Conservation (phyloP, 2,888 invertebrate species). For the Eristalinus aeneus region DNA sequence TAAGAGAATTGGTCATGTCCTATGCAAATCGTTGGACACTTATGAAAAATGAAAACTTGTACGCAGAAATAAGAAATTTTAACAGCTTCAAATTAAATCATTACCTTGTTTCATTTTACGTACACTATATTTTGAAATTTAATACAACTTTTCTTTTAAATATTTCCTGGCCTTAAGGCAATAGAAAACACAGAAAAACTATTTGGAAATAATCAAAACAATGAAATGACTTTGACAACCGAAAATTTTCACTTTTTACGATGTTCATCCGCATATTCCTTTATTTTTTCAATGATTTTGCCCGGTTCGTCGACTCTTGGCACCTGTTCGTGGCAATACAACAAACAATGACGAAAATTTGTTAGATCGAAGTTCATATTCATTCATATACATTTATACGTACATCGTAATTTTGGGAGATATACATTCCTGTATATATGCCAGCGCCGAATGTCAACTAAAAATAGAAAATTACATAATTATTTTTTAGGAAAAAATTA, state of each 20-base stretch:
- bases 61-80: neutral
- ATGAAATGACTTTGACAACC: neutral
- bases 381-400: neutral
- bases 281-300: slow-evolving; percentile 86
- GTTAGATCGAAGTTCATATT: neutral
- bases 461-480: slow-evolving; percentile 73
- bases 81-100: neutral
- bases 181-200: neutral
- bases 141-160: neutral
- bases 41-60: neutral
- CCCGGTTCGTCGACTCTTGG: slow-evolving; percentile 92
- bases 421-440: slow-evolving; percentile 87
- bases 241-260: slow-evolving; percentile 81
- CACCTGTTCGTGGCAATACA: slow-evolving; percentile 82
- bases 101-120: neutral
- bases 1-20: too few species aligned
- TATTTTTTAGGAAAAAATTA: neutral
- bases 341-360: slow-evolving; percentile 5
- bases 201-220: neutral
- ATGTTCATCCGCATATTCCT: slow-evolving; percentile 84
- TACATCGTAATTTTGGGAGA: slow-evolving; percentile 89
- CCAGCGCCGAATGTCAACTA: slow-evolving; percentile 86
- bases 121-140: neutral
- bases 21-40: neutral
- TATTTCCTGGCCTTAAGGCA: neutral